Base-by-base conservation (phyloP, 2,113 vertebrate genomes). In the Xerus inauris region DNA sequence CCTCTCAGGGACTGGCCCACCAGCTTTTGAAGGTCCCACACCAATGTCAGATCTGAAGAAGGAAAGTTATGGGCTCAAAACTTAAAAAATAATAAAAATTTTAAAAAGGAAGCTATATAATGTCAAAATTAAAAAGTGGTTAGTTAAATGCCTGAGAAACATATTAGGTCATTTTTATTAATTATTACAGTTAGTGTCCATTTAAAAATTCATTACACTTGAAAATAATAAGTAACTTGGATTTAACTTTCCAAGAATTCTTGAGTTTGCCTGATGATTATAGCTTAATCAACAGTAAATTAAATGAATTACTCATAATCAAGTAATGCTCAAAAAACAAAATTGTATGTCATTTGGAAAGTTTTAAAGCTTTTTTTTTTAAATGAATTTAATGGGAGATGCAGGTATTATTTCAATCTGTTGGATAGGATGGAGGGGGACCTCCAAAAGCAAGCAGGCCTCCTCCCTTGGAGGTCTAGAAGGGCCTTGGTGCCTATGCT, bases 271-370 rank as follows among this genome's bases (percentile, higher is more conserved):
- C 51, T 82, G 62, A 85, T 71, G 59, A 94, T 77, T 32, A 87
- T 24, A 76, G 30, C 67, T 38, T 84, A 79, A 72, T 20, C 83
- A 95, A 89, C 8, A 12, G 24, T 69, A 76, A 82, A 86, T 81
- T 77, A 95, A 94, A 84, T 69, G 42, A 88, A 91, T 89, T 72
- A n/a, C 32, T 47, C 69, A 45, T 5, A 73, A 54, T 73, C 38
- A 95, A 51, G 69, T 40, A 73, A 85, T 45, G 65, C 72, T n/a
- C 28, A 47, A 90, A 97, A 57, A 84, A 16, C 26, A 91, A 91
- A 89, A 85, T 35, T 75, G 57, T 69, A 88, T 73, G 26, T 45
- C 38, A 38, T 69, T 77, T n/a, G 42, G 20, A 79, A 93, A 79
- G 26, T 82, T 80, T 62, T 28, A 49, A 35, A 89, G 32, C 38